Percentiles rank a stretch among this genome's conserved stretches.
These are phyloP conservation scores for Oceanodroma leucorhoa DNA, from an alignment of 2,797 vertebrate genomes.

Conservation along the genomic window DNA sequence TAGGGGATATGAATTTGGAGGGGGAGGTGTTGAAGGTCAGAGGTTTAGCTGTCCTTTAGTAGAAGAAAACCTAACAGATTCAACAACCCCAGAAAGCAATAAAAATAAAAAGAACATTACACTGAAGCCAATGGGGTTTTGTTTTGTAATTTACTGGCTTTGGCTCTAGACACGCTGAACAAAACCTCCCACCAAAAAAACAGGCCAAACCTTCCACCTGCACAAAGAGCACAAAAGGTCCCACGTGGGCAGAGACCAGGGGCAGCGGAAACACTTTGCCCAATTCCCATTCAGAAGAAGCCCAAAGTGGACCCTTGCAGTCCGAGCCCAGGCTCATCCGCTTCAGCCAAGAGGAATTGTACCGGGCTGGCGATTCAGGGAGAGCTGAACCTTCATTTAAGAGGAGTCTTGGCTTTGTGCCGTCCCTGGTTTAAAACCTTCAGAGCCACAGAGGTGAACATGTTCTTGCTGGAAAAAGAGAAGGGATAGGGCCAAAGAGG, in stretches of 20 bases:
- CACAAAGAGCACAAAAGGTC: not conserved
- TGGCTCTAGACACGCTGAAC: not conserved
- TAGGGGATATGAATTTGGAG: not conserved
- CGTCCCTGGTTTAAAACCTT: not conserved
- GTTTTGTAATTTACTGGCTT: not conserved
- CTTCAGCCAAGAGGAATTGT: not conserved
- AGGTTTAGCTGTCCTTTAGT: not conserved
- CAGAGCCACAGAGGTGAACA: not conserved
- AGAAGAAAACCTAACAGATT: not conserved
- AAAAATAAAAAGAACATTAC: not conserved
- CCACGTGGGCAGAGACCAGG: rapidly evolving
- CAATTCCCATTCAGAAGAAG: not conserved
- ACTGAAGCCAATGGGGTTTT: not conserved
- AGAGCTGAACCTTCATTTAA: not conserved
- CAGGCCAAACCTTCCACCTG: not conserved
- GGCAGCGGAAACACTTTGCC: not conserved
- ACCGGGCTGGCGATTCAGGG: not conserved
- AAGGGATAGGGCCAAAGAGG: not conserved
- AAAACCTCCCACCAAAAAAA: not conserved
- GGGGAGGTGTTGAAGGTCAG: not conserved
- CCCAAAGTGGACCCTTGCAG: not conserved
- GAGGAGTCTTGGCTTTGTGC: not conserved
- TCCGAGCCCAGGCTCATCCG: not conserved
- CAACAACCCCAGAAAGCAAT: not conserved
- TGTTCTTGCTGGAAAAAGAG: not conserved